Conservation (phyloP, 2,797 vertebrate species). For the Alfaro cultratus region DNA sequence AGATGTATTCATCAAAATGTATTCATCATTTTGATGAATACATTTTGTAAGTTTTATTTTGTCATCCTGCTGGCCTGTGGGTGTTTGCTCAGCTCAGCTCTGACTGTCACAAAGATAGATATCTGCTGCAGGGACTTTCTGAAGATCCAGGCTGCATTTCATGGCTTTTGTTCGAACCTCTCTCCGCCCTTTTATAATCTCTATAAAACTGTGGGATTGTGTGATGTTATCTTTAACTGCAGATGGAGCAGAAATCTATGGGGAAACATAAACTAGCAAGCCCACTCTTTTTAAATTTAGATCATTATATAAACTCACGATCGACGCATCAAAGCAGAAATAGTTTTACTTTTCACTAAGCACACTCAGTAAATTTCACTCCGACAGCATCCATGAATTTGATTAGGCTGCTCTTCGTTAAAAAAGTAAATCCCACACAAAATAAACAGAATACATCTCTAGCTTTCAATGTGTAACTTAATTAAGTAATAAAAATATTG, state of each 20-base stretch:
- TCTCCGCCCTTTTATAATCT: neutral
- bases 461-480: neutral
- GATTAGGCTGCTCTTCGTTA: neutral
- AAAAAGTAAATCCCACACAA: neutral
- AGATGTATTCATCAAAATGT: no score
- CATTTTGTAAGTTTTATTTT: conserved; percentile 8
- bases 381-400: neutral
- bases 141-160: conserved; percentile 4
- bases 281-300: neutral
- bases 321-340: neutral
- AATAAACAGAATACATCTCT: neutral
- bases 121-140: neutral
- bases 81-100: neutral
- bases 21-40: neutral
- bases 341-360: neutral
- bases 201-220: neutral
- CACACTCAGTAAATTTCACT: neutral
- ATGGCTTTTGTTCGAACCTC: neutral
- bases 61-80: conserved; percentile 7
- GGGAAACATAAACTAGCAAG: neutral
- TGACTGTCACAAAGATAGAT: conserved; percentile 1
- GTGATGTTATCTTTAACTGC: neutral
- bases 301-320: neutral
- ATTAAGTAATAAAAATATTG: neutral
- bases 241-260: neutral